These are phyloP conservation scores for Trachelipus rathkii DNA, from an alignment of 1,140 invertebrate genomes.

Conservation along the genomic window DNA sequence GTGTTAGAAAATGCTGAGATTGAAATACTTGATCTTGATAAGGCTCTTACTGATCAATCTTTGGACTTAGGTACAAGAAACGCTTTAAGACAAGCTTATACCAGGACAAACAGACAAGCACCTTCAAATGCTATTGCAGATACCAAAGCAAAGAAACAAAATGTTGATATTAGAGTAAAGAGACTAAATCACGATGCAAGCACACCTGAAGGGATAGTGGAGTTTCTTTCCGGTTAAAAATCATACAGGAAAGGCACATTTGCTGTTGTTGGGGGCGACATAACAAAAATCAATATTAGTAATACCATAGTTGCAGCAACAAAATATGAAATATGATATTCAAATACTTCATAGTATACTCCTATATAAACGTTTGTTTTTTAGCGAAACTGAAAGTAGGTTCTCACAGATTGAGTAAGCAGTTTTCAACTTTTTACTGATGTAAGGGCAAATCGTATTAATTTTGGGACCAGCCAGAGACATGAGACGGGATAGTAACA, in stretches of 20 bases:
- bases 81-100: conserved; percentile 34
- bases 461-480: too few species aligned
- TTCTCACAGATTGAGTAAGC: too few species aligned
- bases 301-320: too few species aligned
- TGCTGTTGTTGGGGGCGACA: neutral
- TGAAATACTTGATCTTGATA: conserved; percentile 37
- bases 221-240: neutral
- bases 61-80: conserved; percentile 28
- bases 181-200: neutral
- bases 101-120: neutral
- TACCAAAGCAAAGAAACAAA: neutral
- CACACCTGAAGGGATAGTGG: neutral
- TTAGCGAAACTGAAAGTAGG: too few species aligned
- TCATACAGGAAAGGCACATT: neutral
- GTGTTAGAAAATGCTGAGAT: conserved; percentile 39
- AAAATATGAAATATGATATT: too few species aligned
- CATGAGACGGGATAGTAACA: too few species aligned
- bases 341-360: too few species aligned
- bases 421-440: too few species aligned
- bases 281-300: too few species aligned
- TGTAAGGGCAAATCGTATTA: too few species aligned
- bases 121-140: neutral
- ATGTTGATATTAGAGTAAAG: neutral
- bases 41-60: conserved; percentile 28
- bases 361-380: too few species aligned